These are phyloP conservation scores for Musca domestica DNA, from an alignment of 1,140 invertebrate genomes.

Conservation along the genomic window DNA sequence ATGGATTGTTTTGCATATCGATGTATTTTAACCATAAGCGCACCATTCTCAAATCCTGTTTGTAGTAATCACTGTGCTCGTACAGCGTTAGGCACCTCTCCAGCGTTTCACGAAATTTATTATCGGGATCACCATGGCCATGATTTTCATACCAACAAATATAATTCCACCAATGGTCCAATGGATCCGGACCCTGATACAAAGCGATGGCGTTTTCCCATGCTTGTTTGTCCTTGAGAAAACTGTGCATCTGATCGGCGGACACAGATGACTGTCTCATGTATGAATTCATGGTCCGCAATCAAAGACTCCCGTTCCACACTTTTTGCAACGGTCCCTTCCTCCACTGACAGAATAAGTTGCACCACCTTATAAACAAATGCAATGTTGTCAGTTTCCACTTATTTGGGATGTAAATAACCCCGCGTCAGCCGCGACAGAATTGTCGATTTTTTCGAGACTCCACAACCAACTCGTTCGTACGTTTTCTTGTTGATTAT, in stretches of 20 bases:
- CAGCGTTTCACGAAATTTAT: constrained; percentile 70
- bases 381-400: too few relatives aligned
- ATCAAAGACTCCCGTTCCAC: background rate
- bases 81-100: constrained; percentile 78
- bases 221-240: constrained; percentile 55
- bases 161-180: constrained; percentile 85
- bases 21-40: constrained; percentile 90
- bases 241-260: constrained; percentile 47
- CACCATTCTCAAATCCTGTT: constrained; percentile 79
- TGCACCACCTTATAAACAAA: too few relatives aligned
- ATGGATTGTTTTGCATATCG: constrained; percentile 70
- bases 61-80: constrained; percentile 77
- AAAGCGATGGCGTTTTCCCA: constrained; percentile 79
- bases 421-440: constrained; percentile 6
- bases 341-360: background rate
- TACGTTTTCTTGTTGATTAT: background rate
- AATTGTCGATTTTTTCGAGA: background rate
- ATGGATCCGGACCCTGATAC: constrained; percentile 81
- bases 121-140: constrained; percentile 80
- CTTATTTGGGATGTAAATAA: too few relatives aligned
- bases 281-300: constrained; percentile 24
- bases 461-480: background rate
- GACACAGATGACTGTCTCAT: constrained; percentile 23
- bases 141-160: constrained; percentile 89
- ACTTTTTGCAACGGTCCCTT: background rate